Evolutionary conservation across 1,140 invertebrate species (phyloP), one percentile per base, ranked within the genome.

Genomic region (Pristionchus pacificus): DNA sequence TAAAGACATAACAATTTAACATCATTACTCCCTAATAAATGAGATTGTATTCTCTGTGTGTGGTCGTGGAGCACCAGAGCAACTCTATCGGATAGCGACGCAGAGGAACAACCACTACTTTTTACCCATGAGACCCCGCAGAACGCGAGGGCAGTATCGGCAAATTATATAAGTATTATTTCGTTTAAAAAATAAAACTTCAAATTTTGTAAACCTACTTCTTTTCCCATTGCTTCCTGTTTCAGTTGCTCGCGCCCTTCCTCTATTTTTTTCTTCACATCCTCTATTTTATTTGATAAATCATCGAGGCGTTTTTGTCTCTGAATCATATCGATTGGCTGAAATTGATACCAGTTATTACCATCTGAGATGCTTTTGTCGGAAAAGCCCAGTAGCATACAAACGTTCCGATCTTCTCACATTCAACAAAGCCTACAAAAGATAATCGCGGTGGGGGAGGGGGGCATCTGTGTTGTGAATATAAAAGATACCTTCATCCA

Each of bases 381-480:
- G 60, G 60, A 24, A 61, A 61, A 13, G 60, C 60, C 60, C 60
- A 61, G 60, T 61, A 61, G n/a, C 60, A 61, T 15, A 61, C 60
- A 30, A 61, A 61, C 10, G 60, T 61, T 10, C 60, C 60, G n/a
- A 61, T 61, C 60, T 61, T 61, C n/a, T 61, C 60, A 30, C 60
- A 61, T 24, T 61, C 60, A 30, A 61, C 60, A 30, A 61, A 24
- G 38, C 38, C 38, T 49, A 19, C 38, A 49, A 49, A 49, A 6
- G 19, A 49, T 49, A 19, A 49, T 19, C 6, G 6, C n/a, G n/a
- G n/a, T n/a, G n/a, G n/a, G n/a, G n/a, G n/a, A n/a, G n/a, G n/a
- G n/a, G n/a, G n/a, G n/a, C n/a, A 19, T 6, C 38, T 49, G 38
- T 19, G 6, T 19, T 49, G 6, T 49, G 6, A 49, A 6, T 19